Base-by-base conservation (phyloP, 1,140 invertebrate genomes). In the Drosophila pachea region DNA sequence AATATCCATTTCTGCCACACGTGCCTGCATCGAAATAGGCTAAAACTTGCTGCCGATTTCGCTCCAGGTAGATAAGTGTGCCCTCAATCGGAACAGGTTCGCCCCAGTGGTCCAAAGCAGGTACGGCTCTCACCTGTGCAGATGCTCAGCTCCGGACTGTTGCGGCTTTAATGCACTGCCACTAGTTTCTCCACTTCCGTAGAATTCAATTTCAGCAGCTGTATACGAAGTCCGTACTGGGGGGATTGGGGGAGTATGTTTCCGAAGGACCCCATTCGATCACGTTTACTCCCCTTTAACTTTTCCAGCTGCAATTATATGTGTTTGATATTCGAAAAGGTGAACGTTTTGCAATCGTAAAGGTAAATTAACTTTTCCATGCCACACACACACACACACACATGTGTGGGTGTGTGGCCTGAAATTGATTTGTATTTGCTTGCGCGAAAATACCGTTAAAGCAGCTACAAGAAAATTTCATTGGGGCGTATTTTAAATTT, bases 381-480 rank as follows among this genome's bases (percentile, higher is more conserved):
- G n/a, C n/a, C n/a, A n/a, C n/a, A n/a, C 40, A 4, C 40, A 11
- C 40, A 4, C 33, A 35, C 33, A 11, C 40, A 42, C 40, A 14
- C 7, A 6, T 5, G 16, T 9, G 14, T 50, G 31, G 54, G 35
- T 40, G 35, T 22, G 7, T 48, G 36, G 40, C 40, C 4, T n/a
- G 14, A 76, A 73, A 83, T 83, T 78, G 84, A 76, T 78, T 62
- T 79, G 73, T 76, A 79, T 79, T 84, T 83, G 64, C 58, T 52
- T 59, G 59, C 29, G 35, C 38, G 55, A 76, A 83, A 84, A 84
- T 68, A 78, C 56, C 78, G 72, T 78, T 83, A 83, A 82, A 82
- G 56, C 64, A 69, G 78, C 65, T 61, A 70, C 65, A 82, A 60
- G 60, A 77, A 64, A 71, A 76, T 84, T 75, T 69, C 76, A 52